Conservation (phyloP, 2,888 invertebrate genomes). For the Eumerus sabulonum region DNA sequence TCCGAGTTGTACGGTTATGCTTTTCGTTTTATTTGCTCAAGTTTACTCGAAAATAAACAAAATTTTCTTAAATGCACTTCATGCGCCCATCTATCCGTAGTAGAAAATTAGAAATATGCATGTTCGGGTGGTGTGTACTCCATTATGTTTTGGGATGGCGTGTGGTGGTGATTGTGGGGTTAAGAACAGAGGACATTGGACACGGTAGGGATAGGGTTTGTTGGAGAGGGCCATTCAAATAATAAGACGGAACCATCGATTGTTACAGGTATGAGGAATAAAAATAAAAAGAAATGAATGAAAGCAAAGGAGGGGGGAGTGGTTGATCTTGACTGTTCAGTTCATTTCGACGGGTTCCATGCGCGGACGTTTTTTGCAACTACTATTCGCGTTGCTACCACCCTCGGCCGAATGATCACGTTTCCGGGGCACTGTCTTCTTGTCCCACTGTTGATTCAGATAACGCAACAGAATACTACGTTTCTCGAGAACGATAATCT, state of each 20-base stretch:
- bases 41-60: constrained; percentile 47
- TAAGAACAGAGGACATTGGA: too few species aligned
- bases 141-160: too few species aligned
- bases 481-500: constrained; percentile 98
- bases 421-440: constrained; percentile 82
- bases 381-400: constrained; percentile 69
- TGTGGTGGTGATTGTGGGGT: too few species aligned
- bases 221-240: neutral
- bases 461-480: constrained; percentile 95
- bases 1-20: constrained; percentile 28
- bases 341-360: constrained; percentile 75
- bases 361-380: constrained; percentile 77
- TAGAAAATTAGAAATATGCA: constrained; percentile 63
- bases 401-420: constrained; percentile 73
- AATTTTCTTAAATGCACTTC: constrained; percentile 49
- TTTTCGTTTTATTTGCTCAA: constrained; percentile 21
- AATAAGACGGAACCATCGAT: constrained; percentile 3
- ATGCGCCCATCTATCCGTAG: constrained; percentile 37
- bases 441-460: constrained; percentile 97
- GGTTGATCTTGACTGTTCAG: constrained; percentile 53
- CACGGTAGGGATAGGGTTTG: too few species aligned
- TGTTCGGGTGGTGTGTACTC: constrained; percentile 41
- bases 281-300: constrained; percentile 12
- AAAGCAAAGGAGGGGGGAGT: too few species aligned
- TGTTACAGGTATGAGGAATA: constrained; percentile 19